Evolutionary conservation across 2,888 invertebrate species (phyloP).

Genomic region (Carabus problematicus): DNA sequence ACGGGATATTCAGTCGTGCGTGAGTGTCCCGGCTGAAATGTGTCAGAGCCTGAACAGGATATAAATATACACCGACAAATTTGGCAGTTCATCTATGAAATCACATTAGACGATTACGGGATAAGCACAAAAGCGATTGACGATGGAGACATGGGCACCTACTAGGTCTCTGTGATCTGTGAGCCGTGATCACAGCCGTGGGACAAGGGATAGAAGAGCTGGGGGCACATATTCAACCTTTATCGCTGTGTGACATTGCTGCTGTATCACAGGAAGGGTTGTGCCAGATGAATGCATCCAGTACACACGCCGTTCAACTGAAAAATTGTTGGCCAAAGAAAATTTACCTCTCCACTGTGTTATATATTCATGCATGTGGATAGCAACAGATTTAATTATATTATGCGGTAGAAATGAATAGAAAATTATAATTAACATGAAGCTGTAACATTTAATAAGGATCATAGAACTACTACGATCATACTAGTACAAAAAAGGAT

Average conservation of each 20-base stretch:
- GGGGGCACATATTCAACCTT: not conserved
- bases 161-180: conserved; percentile 54
- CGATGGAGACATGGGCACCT: conserved; percentile 23
- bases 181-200: conserved; percentile 54
- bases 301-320: conserved; percentile 47
- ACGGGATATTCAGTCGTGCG: conserved; percentile 18
- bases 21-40: conserved; percentile 10
- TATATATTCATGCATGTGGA: too few species aligned
- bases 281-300: conserved; percentile 16
- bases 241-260: conserved; percentile 1
- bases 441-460: too few species aligned
- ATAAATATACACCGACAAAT: conserved; percentile 41
- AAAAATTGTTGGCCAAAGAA: conserved; percentile 55
- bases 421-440: too few species aligned
- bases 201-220: conserved; percentile 23
- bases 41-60: conserved; percentile 11
- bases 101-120: conserved; percentile 57
- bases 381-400: too few species aligned
- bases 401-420: too few species aligned
- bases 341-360: conserved; percentile 31
- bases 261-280: conserved; percentile 25
- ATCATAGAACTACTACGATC: too few species aligned
- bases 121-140: not conserved
- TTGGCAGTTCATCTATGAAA: conserved; percentile 58
- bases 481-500: too few species aligned